Base-by-base conservation (phyloP, 2,797 vertebrate species). In the Alauda arvensis region DNA sequence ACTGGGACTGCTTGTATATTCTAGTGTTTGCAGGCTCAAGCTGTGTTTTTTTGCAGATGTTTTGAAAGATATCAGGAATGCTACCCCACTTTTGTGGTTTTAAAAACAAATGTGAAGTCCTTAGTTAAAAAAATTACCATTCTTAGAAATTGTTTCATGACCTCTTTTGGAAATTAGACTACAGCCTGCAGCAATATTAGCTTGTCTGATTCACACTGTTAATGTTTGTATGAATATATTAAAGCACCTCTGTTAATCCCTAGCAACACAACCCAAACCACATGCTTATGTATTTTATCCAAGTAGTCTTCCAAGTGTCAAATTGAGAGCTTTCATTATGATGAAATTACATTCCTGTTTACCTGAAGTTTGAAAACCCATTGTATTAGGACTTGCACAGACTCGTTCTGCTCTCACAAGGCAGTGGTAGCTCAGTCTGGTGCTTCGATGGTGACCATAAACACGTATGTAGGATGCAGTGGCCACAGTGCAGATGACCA, bases 1-100 rank as follows among this genome's bases (percentile, higher is more conserved):
- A 76, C 49, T 66, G 75, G 87, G 57, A 86, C 89, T 94, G 91
- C 87, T 79, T 69, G 37, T 93, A 78, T 82, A 71, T 79, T 86
- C 33, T 79, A 45, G 37, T 12, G 16, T 91, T 72, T 65, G 71
- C 77, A 86, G 78, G 48, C 62, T 91, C 45, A 66, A 77, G 59
- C 71, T 85, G 43, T 79, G 74, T 69, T 89, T 74, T 74, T 82
- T 84, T 91, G 77, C 78, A 75, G 63, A 84, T 29, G 48, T 77
- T 90, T 77, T 77, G 77, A 70, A 88, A 85, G 40, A 29, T 79
- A 74, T 39, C 75, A 84, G 78, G 71, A 94, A 85, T 53, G 53
- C 69, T 86, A 84, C 28, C 26, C 75, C 45, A 33, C 10, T 84
- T 65, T 11, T 53, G 43, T 89, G 71, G 26, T 89, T 87, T 87